Evolutionary conservation across 2,888 invertebrate genomes (phyloP).

Genomic region (Rotaria magnacalcarata): DNA sequence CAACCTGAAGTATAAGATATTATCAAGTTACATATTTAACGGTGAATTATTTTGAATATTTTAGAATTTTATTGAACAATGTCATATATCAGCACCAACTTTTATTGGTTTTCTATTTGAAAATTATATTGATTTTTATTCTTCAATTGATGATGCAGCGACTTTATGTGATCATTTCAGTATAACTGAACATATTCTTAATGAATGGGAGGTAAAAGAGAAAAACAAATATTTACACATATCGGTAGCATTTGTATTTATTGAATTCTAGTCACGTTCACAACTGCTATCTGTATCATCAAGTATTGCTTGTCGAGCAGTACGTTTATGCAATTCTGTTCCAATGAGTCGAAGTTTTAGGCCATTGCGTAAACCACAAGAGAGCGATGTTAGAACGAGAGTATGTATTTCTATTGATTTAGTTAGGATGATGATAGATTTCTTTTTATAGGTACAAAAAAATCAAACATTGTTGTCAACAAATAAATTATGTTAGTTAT

Average conservation of each 20-base stretch:
- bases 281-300: neutral
- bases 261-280: neutral
- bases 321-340: constrained; percentile 3
- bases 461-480: constrained; percentile 15
- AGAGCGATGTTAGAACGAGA: neutral
- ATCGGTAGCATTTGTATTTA: neutral
- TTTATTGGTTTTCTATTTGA: constrained; percentile 32
- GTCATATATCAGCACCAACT: constrained; percentile 11
- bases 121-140: constrained; percentile 35
- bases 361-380: constrained; percentile 25
- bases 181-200: neutral
- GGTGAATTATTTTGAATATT: neutral
- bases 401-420: neutral
- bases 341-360: neutral
- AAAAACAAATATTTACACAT: neutral
- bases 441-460: neutral
- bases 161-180: neutral
- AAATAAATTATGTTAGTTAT: neutral
- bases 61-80: constrained; percentile 30
- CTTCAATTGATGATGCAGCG: neutral
- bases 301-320: constrained; percentile 34
- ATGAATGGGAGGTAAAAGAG: neutral
- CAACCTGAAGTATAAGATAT: neutral
- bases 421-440: neutral
- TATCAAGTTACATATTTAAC: neutral